Percentiles rank a stretch among this genome's conserved stretches.
Conservation (phyloP, 2,797 vertebrate species). For the Taeniopygia guttata region DNA sequence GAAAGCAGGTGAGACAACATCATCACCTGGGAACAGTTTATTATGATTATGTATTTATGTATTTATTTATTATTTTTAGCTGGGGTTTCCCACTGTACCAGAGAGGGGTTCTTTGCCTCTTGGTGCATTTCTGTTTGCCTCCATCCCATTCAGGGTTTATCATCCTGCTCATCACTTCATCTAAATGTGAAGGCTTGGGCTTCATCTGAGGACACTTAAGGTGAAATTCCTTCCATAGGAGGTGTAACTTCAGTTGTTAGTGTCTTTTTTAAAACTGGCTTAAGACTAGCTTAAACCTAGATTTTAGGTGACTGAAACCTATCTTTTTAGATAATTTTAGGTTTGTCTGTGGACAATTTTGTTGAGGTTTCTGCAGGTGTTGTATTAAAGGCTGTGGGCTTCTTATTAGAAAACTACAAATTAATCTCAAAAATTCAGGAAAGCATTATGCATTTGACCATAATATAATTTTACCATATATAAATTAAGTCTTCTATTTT, state of each 20-base stretch:
- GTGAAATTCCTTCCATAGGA: neutral
- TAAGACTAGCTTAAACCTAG: neutral
- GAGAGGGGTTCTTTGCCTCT: neutral
- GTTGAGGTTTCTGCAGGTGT: neutral
- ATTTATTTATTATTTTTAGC: too few species aligned
- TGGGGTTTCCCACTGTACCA: neutral
- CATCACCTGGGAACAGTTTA: neutral
- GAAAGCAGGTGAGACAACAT: neutral
- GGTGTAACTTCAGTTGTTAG: neutral
- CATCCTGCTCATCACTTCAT: neutral
- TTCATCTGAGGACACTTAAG: neutral
- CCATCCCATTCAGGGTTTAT: fast-evolving
- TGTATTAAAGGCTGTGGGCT: neutral
- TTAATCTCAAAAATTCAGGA: neutral
- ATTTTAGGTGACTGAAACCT: neutral
- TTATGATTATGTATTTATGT: too few species aligned
- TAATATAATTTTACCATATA: neutral
- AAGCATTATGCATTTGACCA: neutral
- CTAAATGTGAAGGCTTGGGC: neutral
- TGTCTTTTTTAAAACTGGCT: neutral
- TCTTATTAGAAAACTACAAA: neutral
- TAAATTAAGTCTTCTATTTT: neutral
- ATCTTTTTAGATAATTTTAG: neutral
- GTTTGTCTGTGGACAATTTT: neutral
- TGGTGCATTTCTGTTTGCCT: neutral